These are phyloP conservation scores for Lepisosteus oculatus DNA, from an alignment of 2,113 vertebrate genomes.

Conservation along the genomic window DNA sequence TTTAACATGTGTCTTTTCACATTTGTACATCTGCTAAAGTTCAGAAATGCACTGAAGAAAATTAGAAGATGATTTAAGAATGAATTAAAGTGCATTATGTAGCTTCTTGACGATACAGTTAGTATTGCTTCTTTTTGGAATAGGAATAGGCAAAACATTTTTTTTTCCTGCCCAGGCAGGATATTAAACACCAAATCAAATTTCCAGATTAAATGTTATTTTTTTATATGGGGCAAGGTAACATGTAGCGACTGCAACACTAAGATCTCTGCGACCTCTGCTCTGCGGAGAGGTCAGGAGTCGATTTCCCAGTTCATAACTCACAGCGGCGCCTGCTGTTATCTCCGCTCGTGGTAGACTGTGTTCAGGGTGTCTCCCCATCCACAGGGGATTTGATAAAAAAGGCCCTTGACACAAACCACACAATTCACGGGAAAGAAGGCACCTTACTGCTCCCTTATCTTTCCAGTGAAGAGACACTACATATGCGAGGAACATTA, in stretches of 20 bases:
- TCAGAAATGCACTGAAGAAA: no score
- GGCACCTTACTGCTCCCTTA: neutral
- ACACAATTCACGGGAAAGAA: neutral
- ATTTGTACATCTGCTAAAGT: no score
- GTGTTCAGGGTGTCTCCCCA: neutral
- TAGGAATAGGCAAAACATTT: no score
- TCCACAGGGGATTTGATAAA: neutral
- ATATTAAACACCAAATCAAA: no score
- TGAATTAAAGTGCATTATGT: no score
- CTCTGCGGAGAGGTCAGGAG: constrained; percentile 13
- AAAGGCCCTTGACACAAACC: neutral
- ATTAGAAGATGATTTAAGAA: no score
- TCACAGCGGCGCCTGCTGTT: neutral
- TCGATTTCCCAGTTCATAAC: constrained; percentile 20
- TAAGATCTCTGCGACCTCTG: neutral
- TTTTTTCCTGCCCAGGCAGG: no score
- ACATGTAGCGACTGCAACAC: neutral
- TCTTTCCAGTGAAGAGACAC: neutral
- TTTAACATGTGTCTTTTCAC: no score
- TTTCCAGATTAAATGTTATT: no score
- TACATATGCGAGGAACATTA: neutral
- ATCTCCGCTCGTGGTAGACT: neutral
- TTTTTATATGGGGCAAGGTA: no score
- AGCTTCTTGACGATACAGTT: no score
- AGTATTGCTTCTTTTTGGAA: no score